These are phyloP conservation scores for Smutsia gigantea DNA, from an alignment of 2,797 vertebrate genomes.

Conservation along the genomic window DNA sequence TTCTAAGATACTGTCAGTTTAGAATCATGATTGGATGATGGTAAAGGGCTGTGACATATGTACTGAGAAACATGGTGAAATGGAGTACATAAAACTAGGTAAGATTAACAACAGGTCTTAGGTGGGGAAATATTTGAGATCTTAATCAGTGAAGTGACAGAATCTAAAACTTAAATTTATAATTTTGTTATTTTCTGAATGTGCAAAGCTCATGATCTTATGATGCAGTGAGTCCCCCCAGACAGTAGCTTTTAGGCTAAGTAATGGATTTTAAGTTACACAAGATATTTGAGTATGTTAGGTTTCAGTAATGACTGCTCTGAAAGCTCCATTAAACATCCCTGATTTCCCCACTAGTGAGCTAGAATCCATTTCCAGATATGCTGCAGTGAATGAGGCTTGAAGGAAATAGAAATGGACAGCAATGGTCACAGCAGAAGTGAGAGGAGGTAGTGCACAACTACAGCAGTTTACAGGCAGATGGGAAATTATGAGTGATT, in stretches of 20 bases:
- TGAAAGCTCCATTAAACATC: neutral
- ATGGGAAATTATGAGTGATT: neutral
- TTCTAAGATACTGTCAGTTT: neutral
- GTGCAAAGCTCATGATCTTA: neutral
- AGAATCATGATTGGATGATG: neutral
- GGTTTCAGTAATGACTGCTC: neutral
- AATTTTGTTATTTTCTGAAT: neutral
- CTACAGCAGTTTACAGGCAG: neutral
- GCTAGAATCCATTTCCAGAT: neutral
- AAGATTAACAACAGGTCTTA: neutral
- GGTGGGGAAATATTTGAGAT: neutral
- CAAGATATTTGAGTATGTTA: neutral
- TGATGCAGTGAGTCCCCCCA: neutral
- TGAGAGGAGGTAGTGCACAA: neutral
- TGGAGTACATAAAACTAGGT: neutral
- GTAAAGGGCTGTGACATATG: neutral
- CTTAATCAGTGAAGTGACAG: slow-evolving; percentile 26
- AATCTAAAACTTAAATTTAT: neutral
- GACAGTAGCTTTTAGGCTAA: neutral
- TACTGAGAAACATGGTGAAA: neutral
- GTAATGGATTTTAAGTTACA: neutral
- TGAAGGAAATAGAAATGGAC: neutral
- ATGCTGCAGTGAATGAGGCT: neutral
- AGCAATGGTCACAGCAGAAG: neutral
- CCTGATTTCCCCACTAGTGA: neutral